A percentile compares a stretch with the other conserved stretches of the same genome.
These are phyloP conservation scores for Gymnocephalus cernua DNA, from an alignment of 2,113 vertebrate species.

Conservation along the genomic window DNA sequence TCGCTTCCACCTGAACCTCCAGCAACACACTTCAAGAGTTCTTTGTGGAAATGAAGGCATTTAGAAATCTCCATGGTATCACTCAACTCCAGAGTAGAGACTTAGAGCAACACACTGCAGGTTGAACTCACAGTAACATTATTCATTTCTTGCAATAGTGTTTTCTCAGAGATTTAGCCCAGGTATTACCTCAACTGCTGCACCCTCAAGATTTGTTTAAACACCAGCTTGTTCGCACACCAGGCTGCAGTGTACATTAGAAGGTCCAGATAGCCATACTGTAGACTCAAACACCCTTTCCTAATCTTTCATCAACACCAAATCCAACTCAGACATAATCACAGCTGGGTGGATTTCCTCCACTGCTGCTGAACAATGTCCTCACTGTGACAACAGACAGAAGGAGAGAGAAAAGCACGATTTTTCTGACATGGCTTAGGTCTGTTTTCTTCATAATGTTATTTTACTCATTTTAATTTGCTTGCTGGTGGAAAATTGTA, in stretches of 20 bases:
- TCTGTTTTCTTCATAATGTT: neutral
- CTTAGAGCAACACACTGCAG: neutral
- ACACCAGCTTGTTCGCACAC: neutral
- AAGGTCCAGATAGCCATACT: neutral
- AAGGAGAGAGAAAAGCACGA: neutral
- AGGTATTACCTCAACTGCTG: neutral
- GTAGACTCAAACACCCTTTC: neutral
- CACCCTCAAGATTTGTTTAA: neutral
- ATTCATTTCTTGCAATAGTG: neutral
- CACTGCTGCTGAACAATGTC: conserved; percentile 55
- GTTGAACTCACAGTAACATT: neutral
- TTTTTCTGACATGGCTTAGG: neutral
- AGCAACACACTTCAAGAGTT: neutral
- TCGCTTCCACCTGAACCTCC: conserved; percentile 36
- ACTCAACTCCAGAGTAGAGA: conserved; percentile 18
- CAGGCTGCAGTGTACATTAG: neutral
- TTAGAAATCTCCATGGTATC: conserved; percentile 1
- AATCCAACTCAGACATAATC: conserved; percentile 40
- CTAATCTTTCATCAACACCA: conserved; percentile 50
- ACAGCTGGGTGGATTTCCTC: conserved; percentile 60
- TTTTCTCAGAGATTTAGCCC: neutral
- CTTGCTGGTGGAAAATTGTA: too few species aligned
- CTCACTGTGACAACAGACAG: conserved; percentile 27
- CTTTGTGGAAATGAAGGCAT: conserved; percentile 7
- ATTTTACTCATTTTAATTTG: neutral